phyloP scores from a whole-genome alignment of 2,797 vertebrate species.

The Ptychadena robeensis region DNA sequence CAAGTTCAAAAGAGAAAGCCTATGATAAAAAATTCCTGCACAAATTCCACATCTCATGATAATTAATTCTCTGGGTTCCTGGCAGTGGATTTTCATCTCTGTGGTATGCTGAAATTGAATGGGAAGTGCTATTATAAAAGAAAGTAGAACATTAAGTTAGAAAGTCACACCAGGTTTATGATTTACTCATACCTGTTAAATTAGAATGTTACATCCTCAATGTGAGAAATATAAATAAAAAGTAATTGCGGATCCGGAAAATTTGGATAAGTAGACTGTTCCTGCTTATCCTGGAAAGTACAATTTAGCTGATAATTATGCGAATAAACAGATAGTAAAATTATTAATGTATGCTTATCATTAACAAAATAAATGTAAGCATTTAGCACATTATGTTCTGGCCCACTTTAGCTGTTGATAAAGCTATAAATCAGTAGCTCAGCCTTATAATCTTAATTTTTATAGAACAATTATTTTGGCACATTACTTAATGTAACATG shows the following conservation, averaged over 20 bases:
- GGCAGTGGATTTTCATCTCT: constrained; percentile 8
- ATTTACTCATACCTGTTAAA: not conserved
- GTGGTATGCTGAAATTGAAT: constrained; percentile 9
- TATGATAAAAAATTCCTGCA: constrained; percentile 1
- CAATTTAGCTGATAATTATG: too few species aligned
- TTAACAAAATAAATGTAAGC: too few species aligned
- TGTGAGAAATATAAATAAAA: not conserved
- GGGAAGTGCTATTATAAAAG: constrained; percentile 6
- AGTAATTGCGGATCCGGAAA: not conserved
- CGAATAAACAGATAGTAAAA: not conserved
- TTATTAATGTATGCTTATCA: too few species aligned
- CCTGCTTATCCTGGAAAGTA: too few species aligned
- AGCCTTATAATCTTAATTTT: too few species aligned
- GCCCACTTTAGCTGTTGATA: too few species aligned
- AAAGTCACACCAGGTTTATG: not conserved
- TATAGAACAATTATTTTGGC: too few species aligned
- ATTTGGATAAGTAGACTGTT: not conserved
- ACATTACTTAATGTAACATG: too few species aligned
- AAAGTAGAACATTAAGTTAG: not conserved
- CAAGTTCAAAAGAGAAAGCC: not conserved
- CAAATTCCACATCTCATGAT: not conserved
- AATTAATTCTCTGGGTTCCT: constrained; percentile 4
- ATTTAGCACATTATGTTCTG: too few species aligned
- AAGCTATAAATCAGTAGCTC: too few species aligned
- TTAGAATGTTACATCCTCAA: not conserved